phyloP scores from a whole-genome alignment of 1,140 invertebrate genomes.

The Dreissena polymorpha region DNA sequence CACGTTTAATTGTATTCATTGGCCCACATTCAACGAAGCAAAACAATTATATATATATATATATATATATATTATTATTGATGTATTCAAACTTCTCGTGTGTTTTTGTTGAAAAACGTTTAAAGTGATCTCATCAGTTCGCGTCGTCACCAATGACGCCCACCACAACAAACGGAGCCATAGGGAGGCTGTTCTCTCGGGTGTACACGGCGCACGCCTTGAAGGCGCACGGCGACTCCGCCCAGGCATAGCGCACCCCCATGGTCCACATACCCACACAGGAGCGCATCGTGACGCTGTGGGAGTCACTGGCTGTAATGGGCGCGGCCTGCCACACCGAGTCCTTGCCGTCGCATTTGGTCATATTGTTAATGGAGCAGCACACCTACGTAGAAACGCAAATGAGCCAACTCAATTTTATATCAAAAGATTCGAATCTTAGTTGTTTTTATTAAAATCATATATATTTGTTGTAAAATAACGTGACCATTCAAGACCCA shows the following conservation, averaged over 20 bases:
- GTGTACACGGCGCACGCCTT: slow-evolving; percentile 69
- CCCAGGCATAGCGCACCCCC: slow-evolving; percentile 74
- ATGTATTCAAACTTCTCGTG: no score
- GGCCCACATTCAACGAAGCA: no score
- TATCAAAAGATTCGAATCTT: no score
- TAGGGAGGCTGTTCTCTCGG: slow-evolving; percentile 58
- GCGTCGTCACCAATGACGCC: no score
- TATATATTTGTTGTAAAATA: no score
- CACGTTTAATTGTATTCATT: no score
- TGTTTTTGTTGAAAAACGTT: no score
- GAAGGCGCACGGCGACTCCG: slow-evolving; percentile 66
- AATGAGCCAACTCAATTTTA: neutral
- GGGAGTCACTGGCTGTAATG: slow-evolving; percentile 52
- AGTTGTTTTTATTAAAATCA: no score
- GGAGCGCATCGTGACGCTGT: slow-evolving; percentile 58
- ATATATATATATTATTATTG: no score
- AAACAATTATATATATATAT: no score
- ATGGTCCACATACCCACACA: slow-evolving; percentile 46
- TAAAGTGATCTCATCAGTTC: no score
- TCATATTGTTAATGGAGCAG: slow-evolving; percentile 60
- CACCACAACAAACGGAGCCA: slow-evolving; percentile 57
- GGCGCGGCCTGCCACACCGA: slow-evolving; percentile 63
- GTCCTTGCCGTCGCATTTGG: slow-evolving; percentile 44
- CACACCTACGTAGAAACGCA: slow-evolving; percentile 56
- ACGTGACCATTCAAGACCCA: no score